Conservation (phyloP, 2,888 invertebrate genomes). For the Cerastis rubricosa region DNA sequence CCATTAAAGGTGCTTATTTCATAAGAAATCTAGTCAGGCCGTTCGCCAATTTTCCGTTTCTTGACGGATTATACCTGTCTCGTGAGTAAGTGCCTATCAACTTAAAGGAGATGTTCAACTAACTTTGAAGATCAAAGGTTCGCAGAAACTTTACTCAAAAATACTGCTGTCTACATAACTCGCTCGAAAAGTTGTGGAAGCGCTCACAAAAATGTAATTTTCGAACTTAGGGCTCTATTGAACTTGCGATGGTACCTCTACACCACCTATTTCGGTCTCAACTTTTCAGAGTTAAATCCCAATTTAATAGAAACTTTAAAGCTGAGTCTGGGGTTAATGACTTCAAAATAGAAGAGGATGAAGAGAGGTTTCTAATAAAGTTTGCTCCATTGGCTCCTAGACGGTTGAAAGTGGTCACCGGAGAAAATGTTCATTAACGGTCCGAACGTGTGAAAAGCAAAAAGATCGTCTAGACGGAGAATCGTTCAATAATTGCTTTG, state of each 20-base stretch:
- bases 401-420: slow-evolving; percentile 43
- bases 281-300: slow-evolving; percentile 33
- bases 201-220: slow-evolving; percentile 50
- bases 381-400: slow-evolving; percentile 45
- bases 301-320: slow-evolving; percentile 39
- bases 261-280: slow-evolving; percentile 33
- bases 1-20: slow-evolving; percentile 21
- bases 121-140: slow-evolving; percentile 60
- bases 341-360: slow-evolving; percentile 36
- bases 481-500: slow-evolving; percentile 29
- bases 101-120: slow-evolving; percentile 47
- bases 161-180: slow-evolving; percentile 41
- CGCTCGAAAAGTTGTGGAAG: slow-evolving; percentile 33
- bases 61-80: slow-evolving; percentile 46
- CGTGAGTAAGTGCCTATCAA: slow-evolving; percentile 39
- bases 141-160: slow-evolving; percentile 45
- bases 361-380: slow-evolving; percentile 42
- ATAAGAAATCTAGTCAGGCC: slow-evolving; percentile 21
- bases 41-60: slow-evolving; percentile 43
- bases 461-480: slow-evolving; percentile 54
- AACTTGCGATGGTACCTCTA: slow-evolving; percentile 27
- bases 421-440: slow-evolving; percentile 44
- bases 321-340: slow-evolving; percentile 27
- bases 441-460: slow-evolving; percentile 40
- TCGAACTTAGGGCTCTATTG: slow-evolving; percentile 21